Percentiles rank a stretch among this genome's conserved stretches.
Evolutionary conservation across 53 echinoderm and acorn worm genomes (phyloP).

Genomic region (Temnopleurus reevesii): DNA sequence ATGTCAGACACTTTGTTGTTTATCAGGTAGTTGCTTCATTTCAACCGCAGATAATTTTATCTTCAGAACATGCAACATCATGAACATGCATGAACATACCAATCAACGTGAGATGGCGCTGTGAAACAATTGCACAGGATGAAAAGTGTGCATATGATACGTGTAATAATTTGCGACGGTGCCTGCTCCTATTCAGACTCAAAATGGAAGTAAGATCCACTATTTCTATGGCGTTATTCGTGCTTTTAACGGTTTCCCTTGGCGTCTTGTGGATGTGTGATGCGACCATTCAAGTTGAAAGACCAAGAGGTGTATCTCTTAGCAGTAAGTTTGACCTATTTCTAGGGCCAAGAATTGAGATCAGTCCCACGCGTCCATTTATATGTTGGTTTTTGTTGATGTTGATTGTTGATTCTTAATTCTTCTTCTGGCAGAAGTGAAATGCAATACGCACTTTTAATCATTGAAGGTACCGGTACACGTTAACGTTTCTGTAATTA

Average conservation of each 20-base stretch:
- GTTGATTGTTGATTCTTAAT: too few relatives aligned
- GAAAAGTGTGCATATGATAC: not conserved
- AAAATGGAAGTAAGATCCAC: conserved; percentile 37
- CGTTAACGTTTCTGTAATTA: too few relatives aligned
- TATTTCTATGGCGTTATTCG: conserved; percentile 7
- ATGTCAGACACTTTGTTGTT: too few relatives aligned
- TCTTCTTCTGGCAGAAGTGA: too few relatives aligned
- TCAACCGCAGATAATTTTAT: too few relatives aligned
- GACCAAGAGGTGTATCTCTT: conserved; percentile 67
- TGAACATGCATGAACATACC: not conserved
- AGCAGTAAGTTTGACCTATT: conserved; percentile 52
- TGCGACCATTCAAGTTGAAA: conserved; percentile 55
- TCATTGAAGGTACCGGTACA: too few relatives aligned
- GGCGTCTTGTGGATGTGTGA: conserved; percentile 55
- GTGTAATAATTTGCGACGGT: not conserved
- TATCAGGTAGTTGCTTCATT: too few relatives aligned
- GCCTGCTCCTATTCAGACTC: not conserved
- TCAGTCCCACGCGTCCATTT: conserved; percentile 12
- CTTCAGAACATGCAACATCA: too few relatives aligned
- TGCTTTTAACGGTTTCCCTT: conserved; percentile 3
- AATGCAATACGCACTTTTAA: too few relatives aligned
- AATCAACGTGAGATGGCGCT: not conserved
- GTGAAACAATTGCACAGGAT: not conserved
- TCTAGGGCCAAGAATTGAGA: not conserved
- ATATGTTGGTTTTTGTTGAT: not conserved